Base-by-base conservation (phyloP, 1,140 invertebrate species). In the Cotesia glomerata region DNA sequence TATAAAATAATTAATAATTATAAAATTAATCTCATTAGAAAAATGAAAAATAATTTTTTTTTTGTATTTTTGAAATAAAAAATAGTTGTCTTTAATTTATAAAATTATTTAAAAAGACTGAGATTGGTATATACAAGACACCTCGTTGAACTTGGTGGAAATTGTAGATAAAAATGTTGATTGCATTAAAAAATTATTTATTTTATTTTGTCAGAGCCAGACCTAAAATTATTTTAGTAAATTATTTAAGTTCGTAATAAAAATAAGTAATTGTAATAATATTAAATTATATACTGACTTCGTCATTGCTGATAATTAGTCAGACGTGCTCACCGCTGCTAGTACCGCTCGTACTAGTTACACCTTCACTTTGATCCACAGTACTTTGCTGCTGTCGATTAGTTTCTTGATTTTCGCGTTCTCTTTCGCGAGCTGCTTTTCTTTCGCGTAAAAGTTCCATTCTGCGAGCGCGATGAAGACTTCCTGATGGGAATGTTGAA, bases 401-500 rank as follows among this genome's bases (percentile, higher is more conserved):
- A 5, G n/a, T 14, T 68, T 68, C 68, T 26, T 62, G 68, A 61
- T 59, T 73, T 9, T 64, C 76, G 0, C 79, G 73, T 59, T 81
- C 80, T 7, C 74, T 73, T 14, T 81, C 81, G 34, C 79, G 73
- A 13, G 76, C 79, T 9, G 76, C 79, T 62, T 82, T 82, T 9
- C 79, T 61, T 35, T 82, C 81, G 5, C 71, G 74, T 51, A 81
- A 35, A 16, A 82, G 72, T 49, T 82, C 81, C 75, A 79, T 79
- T 5, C 80, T 69, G 7, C 81, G 72, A 4, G 80, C 80, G 5
- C 81, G 73, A 69, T 82, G 81, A 13, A 82, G 66, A 69, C 80
- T 82, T 14, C 81, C 81, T 8, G 81, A 82, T 5, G 81, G 81
- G 58, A 82, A 82, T 2, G 81, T 82, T 2, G 80, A 82, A 52